Percentiles rank a stretch among this genome's conserved stretches.
Conservation (phyloP, 2,113 vertebrate genomes). For the Sander vitreus region DNA sequence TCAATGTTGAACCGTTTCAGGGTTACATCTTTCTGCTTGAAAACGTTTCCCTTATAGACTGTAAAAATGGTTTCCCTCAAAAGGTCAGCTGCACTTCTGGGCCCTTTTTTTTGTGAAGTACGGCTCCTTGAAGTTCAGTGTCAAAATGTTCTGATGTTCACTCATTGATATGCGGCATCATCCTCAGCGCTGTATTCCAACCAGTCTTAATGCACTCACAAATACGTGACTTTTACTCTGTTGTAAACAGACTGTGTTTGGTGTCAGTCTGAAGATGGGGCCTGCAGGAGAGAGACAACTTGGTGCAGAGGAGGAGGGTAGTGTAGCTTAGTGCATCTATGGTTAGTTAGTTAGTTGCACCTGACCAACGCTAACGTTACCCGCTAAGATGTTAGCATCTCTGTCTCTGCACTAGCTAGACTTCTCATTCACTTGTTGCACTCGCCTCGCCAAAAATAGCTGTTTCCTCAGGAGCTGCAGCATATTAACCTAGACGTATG, state of each 20-base stretch:
- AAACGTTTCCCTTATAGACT: background rate
- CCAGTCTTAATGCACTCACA: too few relatives aligned
- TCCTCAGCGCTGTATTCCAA: background rate
- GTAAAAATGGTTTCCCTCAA: background rate
- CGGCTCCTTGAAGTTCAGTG: background rate
- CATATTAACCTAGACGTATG: background rate
- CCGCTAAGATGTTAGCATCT: background rate
- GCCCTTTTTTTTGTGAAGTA: background rate
- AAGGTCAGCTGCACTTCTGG: background rate
- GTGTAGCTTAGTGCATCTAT: too few relatives aligned
- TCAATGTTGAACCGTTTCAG: background rate
- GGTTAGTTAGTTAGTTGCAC: too few relatives aligned
- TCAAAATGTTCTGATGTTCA: background rate
- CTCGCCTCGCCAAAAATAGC: background rate
- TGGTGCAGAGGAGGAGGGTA: too few relatives aligned
- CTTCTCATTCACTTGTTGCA: background rate
- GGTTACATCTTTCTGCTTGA: background rate
- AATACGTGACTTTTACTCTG: background rate
- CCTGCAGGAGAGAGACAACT: background rate
- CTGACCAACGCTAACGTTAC: background rate
- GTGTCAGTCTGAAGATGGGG: background rate
- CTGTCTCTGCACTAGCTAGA: background rate
- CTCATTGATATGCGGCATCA: background rate
- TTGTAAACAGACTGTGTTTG: background rate
- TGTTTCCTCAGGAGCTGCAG: background rate